Evolutionary conservation across 1,140 invertebrate genomes (phyloP).

Genomic region (Hermetia illucens): DNA sequence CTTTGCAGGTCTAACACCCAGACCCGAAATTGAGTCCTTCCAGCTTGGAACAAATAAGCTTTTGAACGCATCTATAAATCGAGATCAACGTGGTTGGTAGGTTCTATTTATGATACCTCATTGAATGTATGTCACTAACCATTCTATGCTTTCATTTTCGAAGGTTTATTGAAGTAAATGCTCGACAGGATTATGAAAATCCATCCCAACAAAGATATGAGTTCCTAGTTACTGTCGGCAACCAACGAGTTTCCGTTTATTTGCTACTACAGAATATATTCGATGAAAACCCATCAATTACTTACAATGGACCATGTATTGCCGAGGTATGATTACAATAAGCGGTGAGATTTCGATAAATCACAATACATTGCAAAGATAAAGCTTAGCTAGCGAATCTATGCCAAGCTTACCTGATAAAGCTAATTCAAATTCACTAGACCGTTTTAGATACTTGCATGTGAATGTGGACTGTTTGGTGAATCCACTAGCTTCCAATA

Average conservation of each 20-base stretch:
- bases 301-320: slow-evolving; percentile 27
- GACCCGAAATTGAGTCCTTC: slow-evolving; percentile 3
- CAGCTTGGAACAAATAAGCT: slow-evolving; percentile 6
- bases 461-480: slow-evolving; percentile 9
- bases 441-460: too few relatives aligned
- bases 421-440: too few relatives aligned
- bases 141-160: slow-evolving; percentile 1
- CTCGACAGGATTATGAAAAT: slow-evolving; percentile 36
- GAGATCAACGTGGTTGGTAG: not conserved
- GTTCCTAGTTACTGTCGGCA: slow-evolving; percentile 22
- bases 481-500: slow-evolving; percentile 6
- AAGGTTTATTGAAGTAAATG: slow-evolving; percentile 14
- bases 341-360: too few relatives aligned
- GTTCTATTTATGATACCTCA: not conserved
- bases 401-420: too few relatives aligned
- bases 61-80: slow-evolving; percentile 5
- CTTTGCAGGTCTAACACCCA: too few relatives aligned
- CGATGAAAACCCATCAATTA: slow-evolving; percentile 35
- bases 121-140: not conserved
- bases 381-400: too few relatives aligned
- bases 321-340: slow-evolving; percentile 23
- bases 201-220: slow-evolving; percentile 27
- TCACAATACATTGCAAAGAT: too few relatives aligned
- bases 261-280: slow-evolving; percentile 33
- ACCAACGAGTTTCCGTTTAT: slow-evolving; percentile 14